Base-by-base conservation (phyloP, 2,113 vertebrate species). In the Chiloscyllium plagiosum region DNA sequence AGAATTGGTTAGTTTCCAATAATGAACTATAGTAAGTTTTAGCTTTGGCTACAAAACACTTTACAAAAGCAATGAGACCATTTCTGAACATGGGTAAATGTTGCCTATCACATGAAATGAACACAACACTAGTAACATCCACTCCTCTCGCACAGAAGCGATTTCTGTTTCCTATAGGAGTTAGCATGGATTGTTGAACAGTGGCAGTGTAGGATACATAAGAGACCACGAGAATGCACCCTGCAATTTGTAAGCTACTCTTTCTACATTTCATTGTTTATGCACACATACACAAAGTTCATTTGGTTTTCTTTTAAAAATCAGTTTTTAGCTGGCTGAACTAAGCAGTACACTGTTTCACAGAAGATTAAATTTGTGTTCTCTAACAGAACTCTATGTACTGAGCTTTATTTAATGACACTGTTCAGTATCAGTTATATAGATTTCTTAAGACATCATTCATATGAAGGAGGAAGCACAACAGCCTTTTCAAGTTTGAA, bases 281-380 rank as follows among this genome's bases (percentile, higher is more conserved):
- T 96, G 96, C 96, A 97, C 95, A 96, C 80, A 96, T 94, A 96
- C 95, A 87, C 95, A 97, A 95, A 96, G 47, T 95, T 90, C 26
- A 90, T 90, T 90, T 90, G 87, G 42, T 72, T 72, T 95, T 95
- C 47, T 72, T 68, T 94, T 70, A 24, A 52, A 93, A 24, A 95
- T 72, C 68, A 95, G 72, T 50, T 13, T 95, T 95, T 95, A 95
- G 69, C 94, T 95, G 94, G 69, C 94, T 52, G 94, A 95, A 76
- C 42, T 33, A 72, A 72, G 47, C 47, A 72, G 66, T 69, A 72
- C 68, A 52, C 69, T 72, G 69, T 24, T 33, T 90, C 56, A 90
- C 87, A 90, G 29, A 61, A 95, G 37, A 26, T 95, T 42, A 66
- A 95, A 95, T 17, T 26, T 52, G 26, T 52, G 26, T 95, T 50